Conservation (phyloP, 1,140 invertebrate species). For the Aphidius ervi region DNA sequence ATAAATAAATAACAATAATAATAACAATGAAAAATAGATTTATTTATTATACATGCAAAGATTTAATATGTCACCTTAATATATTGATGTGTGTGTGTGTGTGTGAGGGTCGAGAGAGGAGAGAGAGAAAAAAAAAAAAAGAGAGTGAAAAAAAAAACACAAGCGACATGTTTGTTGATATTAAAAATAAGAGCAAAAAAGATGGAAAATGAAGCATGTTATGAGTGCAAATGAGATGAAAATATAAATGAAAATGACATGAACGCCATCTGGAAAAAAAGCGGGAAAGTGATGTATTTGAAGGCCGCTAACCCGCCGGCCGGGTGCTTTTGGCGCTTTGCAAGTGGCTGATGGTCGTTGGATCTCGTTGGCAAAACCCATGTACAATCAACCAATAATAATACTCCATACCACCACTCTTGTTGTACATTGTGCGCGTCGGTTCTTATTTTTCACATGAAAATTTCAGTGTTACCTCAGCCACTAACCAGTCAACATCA, state of each 20-base stretch:
- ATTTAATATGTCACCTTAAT: too few relatives aligned
- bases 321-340: slow-evolving; percentile 24
- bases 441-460: slow-evolving; percentile 30
- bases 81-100: too few relatives aligned
- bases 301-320: slow-evolving; percentile 49
- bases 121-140: slow-evolving; percentile 4
- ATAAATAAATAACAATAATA: too few relatives aligned
- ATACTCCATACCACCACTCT: slow-evolving; percentile 12
- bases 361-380: neutral
- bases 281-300: slow-evolving; percentile 49
- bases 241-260: slow-evolving; percentile 14
- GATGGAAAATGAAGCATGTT: too few relatives aligned
- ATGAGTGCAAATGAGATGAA: neutral
- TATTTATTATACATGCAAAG: too few relatives aligned
- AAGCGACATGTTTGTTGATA: too few relatives aligned
- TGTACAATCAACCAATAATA: too few relatives aligned
- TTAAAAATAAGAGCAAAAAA: too few relatives aligned
- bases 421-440: slow-evolving; percentile 49
- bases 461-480: slow-evolving; percentile 36
- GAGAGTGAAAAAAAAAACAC: too few relatives aligned
- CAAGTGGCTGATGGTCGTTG: neutral
- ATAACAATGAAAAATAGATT: too few relatives aligned
- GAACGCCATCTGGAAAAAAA: slow-evolving; percentile 47
- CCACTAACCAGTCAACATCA: slow-evolving; percentile 16
- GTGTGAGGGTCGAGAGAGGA: too few relatives aligned